These are phyloP conservation scores for Trichopria drosophilae DNA, from an alignment of 2,888 invertebrate genomes.

Conservation along the genomic window DNA sequence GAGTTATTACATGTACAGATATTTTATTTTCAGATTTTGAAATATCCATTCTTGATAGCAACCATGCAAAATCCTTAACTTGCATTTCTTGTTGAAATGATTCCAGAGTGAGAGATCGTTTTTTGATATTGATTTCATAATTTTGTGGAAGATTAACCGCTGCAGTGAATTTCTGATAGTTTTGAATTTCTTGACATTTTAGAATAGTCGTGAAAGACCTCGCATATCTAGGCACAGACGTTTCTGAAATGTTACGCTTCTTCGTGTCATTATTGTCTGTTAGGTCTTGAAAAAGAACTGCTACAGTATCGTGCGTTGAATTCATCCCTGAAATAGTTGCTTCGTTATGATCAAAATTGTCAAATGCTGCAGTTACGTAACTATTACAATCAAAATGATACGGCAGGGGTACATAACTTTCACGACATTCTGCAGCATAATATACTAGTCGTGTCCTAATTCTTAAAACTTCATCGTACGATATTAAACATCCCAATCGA, in stretches of 20 bases:
- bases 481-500: conserved; percentile 19
- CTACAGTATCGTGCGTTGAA: conserved; percentile 24
- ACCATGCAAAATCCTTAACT: conserved; percentile 7
- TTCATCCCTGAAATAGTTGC: conserved; percentile 18
- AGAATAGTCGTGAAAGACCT: conserved; percentile 1
- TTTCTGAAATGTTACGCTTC: conserved; percentile 6
- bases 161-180: neutral
- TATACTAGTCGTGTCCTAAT: conserved; percentile 17
- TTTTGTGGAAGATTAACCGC: neutral
- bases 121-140: neutral
- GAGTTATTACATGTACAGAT: neutral
- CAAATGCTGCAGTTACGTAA: conserved; percentile 26
- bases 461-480: conserved; percentile 24
- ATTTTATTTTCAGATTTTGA: neutral
- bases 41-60: neutral
- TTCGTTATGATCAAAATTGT: conserved; percentile 27
- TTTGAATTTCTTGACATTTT: conserved; percentile 12
- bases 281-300: conserved; percentile 3
- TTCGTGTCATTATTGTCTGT: neutral
- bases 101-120: neutral
- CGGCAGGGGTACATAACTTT: conserved; percentile 17
- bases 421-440: conserved; percentile 4
- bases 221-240: neutral
- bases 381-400: conserved; percentile 10
- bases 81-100: neutral